Evolutionary conservation across 2,797 vertebrate species (phyloP).

Genomic region (Ispidina lecontei): DNA sequence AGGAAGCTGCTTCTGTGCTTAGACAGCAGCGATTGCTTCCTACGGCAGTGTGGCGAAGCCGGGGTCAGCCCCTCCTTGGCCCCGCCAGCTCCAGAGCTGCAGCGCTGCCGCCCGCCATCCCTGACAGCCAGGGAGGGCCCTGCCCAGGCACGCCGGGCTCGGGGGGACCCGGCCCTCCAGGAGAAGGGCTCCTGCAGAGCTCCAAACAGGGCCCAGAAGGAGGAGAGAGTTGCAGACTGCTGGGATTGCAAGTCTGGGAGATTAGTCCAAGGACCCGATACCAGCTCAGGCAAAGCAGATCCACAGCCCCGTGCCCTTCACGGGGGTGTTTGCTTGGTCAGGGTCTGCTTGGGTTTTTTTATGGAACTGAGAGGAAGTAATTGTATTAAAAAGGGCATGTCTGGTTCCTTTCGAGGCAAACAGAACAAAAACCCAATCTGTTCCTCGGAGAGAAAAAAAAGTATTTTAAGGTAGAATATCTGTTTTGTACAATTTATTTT

Average conservation of each 20-base stretch:
- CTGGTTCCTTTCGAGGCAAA: background rate
- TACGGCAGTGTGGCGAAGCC: background rate
- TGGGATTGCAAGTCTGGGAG: background rate
- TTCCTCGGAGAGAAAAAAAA: background rate
- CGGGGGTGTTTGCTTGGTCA: background rate
- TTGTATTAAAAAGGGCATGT: background rate
- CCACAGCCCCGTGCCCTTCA: background rate
- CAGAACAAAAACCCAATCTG: background rate
- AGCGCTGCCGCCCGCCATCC: background rate
- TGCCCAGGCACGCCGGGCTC: rapidly evolving
- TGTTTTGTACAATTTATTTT: background rate
- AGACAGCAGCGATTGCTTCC: background rate
- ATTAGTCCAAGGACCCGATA: background rate
- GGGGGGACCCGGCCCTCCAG: background rate
- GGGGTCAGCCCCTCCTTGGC: background rate
- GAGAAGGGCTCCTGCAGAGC: background rate
- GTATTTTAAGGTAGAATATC: background rate
- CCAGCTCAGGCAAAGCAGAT: background rate
- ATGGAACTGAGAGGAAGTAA: background rate
- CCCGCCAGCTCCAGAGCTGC: background rate
- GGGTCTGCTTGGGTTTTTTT: background rate
- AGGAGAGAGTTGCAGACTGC: background rate
- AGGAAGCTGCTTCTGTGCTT: conserved; percentile 35
- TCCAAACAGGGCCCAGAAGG: background rate
- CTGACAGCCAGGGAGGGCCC: rapidly evolving